Evolutionary conservation across 2,888 invertebrate genomes (phyloP).

Genomic region (Eupithecia insigniata): DNA sequence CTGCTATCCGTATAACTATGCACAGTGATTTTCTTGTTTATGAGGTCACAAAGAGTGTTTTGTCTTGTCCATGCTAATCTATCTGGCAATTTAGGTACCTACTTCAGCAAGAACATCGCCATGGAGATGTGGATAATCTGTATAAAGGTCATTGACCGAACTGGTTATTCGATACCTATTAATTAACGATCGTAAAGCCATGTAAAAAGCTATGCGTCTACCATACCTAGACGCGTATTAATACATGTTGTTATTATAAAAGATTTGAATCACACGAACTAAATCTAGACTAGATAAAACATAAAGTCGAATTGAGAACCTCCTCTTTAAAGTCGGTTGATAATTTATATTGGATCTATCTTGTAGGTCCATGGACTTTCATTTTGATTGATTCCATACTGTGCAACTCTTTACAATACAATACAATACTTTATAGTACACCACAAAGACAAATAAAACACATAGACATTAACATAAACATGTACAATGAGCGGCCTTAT

Average conservation of each 20-base stretch:
- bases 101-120: background rate
- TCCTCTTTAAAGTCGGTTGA: too few relatives aligned
- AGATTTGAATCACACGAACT: background rate
- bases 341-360: too few relatives aligned
- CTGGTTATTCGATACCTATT: constrained; percentile 31
- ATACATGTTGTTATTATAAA: background rate
- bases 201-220: background rate
- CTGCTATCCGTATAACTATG: background rate
- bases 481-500: too few relatives aligned
- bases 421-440: too few relatives aligned
- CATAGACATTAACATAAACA: too few relatives aligned
- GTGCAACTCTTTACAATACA: too few relatives aligned
- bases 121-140: constrained; percentile 7
- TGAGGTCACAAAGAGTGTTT: background rate
- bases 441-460: too few relatives aligned
- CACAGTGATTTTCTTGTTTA: background rate
- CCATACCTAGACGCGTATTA: background rate
- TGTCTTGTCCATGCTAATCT: background rate
- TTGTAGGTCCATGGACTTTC: too few relatives aligned
- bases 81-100: background rate
- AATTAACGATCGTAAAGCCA: constrained; percentile 36
- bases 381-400: too few relatives aligned
- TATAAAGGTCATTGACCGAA: constrained; percentile 22
- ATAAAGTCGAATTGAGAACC: too few relatives aligned
- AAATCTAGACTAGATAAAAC: constrained; percentile 11